Evolutionary conservation across 2,113 vertebrate species (phyloP).

Genomic region (Ivindomyrus marchei): DNA sequence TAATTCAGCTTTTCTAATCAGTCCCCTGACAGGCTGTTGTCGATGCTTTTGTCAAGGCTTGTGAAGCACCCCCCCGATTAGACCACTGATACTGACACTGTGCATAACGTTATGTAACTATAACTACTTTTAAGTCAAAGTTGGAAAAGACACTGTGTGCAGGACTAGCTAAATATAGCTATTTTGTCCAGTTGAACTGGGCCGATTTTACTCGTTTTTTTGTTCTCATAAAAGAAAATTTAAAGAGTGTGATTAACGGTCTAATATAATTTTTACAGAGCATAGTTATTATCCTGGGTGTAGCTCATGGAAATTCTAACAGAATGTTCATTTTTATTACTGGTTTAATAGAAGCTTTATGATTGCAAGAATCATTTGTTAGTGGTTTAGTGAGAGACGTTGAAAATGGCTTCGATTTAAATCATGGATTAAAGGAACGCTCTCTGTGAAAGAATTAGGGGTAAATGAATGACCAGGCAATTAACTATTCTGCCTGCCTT

Average conservation of each 20-base stretch:
- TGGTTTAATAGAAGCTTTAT: background rate
- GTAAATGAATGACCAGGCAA: background rate
- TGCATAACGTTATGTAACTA: background rate
- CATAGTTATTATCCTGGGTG: background rate
- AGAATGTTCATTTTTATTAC: background rate
- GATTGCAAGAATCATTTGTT: background rate
- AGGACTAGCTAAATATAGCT: background rate
- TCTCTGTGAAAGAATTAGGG: background rate
- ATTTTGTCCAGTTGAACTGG: slow-evolving; percentile 1
- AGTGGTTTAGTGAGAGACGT: background rate
- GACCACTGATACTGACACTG: background rate
- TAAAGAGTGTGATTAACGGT: background rate
- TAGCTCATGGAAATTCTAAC: background rate
- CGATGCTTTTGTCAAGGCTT: background rate
- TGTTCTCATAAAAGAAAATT: background rate
- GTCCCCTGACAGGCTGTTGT: background rate
- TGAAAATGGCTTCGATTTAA: background rate
- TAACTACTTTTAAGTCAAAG: background rate
- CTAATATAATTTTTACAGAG: background rate
- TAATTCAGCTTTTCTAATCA: background rate
- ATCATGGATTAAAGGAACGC: background rate
- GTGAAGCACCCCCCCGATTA: background rate
- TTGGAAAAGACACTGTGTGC: background rate
- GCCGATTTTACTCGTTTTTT: background rate
- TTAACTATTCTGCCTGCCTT: background rate